Evolutionary conservation across 2,113 vertebrate species (phyloP), one percentile per base, ranked within the genome.

Genomic region (Pelusios castaneus): DNA sequence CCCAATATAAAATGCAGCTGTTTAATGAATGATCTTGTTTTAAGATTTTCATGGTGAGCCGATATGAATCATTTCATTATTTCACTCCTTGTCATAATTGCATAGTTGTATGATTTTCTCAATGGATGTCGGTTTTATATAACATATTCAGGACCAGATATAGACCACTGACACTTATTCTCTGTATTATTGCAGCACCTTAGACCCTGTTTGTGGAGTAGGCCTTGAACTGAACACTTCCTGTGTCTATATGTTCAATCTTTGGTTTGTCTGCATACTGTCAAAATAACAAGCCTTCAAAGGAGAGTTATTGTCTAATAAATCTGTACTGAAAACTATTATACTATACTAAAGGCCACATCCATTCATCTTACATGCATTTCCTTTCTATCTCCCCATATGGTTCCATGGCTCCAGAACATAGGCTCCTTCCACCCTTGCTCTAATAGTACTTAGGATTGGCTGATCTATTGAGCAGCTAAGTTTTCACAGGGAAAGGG

Each of bases 121-220:
- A 78, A 89, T 86, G 88, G 87, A 25, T 49, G 70, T 47, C 45
- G 88, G 38, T 24, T 75, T 75, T 43, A 41, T 75, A 75, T 75
- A 75, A 43, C 25, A 41, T 75, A 45, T 75, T 75, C 73, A 75
- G 25, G 73, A 27, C 24, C 73, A 25, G 41, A 45, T 75, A 75
- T 27, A 75, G 41, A 45, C 41, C 22, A 75, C 24, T 41, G 41
- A 75, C 24, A 6, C 21, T 0, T 0, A 85, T 91, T 91, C 41
- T 93, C 83, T 90, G 41, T 95, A 47, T 95, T 92, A 38, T 1
- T 63, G 70, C 22, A 91, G 52, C 56, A 90, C 76, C 70, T 96
- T 27, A 70, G 45, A 52, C 29, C 87, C 12, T 0, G 63, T 70
- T 70, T n/a, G 38, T 38, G 34, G 0, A 85, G 6, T 10, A 55